These are phyloP conservation scores for Pasiphila rectangulata DNA, from an alignment of 2,888 invertebrate species.

Conservation along the genomic window DNA sequence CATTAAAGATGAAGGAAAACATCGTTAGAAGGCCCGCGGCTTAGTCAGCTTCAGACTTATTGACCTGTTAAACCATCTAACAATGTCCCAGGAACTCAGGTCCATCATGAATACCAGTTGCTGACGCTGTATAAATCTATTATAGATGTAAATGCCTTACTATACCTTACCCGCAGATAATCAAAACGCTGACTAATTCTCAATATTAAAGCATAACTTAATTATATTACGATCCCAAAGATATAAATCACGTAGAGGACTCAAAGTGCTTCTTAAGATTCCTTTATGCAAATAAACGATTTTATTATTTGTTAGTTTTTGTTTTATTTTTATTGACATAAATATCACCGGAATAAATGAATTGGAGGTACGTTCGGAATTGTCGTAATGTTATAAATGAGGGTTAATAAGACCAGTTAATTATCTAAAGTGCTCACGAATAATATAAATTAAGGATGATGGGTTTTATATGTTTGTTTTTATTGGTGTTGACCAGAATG, in stretches of 20 bases:
- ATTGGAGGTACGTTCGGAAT: conserved; percentile 59
- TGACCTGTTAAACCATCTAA: too few species aligned
- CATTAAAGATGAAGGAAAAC: too few species aligned
- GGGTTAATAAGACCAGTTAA: conserved; percentile 63
- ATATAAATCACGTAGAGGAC: conserved; percentile 57
- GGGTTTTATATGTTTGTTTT: conserved; percentile 13
- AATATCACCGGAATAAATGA: conserved; percentile 63
- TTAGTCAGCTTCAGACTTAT: too few species aligned
- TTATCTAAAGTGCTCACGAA: conserved; percentile 59
- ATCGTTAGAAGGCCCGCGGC: too few species aligned
- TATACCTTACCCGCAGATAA: too few species aligned
- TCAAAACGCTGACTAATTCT: not conserved
- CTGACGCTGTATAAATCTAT: too few species aligned
- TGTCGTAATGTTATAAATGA: conserved; percentile 69
- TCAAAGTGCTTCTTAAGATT: conserved; percentile 70
- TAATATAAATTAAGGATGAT: conserved; percentile 40
- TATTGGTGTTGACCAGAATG: conserved; percentile 6
- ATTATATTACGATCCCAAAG: not conserved
- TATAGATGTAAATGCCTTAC: too few species aligned
- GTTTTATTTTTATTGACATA: conserved; percentile 36
- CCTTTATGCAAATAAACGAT: conserved; percentile 68
- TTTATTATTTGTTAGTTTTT: conserved; percentile 16
- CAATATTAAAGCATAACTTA: not conserved
- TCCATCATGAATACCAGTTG: too few species aligned
- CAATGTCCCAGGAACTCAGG: too few species aligned